Evolutionary conservation across 2,888 invertebrate species (phyloP).

Genomic region (Notocelia uddmanniana): DNA sequence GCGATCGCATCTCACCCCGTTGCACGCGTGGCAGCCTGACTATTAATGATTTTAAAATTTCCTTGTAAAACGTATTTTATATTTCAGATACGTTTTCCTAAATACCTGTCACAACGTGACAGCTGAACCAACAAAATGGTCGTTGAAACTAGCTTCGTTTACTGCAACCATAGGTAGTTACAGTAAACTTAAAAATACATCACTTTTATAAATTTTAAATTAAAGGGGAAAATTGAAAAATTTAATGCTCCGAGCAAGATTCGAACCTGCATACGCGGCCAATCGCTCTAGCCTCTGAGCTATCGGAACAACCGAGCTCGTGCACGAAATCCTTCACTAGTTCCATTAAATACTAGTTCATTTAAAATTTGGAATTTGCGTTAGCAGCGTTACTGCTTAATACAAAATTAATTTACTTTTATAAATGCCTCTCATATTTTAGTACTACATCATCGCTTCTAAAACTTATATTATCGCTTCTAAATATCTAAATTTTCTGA

Average conservation of each 20-base stretch:
- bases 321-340: no score
- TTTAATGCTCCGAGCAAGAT: no score
- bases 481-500: background rate
- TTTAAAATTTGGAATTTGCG: no score
- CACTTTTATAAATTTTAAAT: no score
- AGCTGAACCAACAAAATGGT: background rate
- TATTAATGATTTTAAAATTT: constrained; percentile 39
- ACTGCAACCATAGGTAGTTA: background rate
- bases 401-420: background rate
- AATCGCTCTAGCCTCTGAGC: no score
- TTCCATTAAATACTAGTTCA: no score
- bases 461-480: background rate
- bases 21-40: constrained; percentile 58
- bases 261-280: no score
- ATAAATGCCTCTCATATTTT: background rate
- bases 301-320: no score
- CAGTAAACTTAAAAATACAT: no score
- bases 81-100: constrained; percentile 10
- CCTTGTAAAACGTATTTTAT: constrained; percentile 16
- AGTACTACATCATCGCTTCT: no score
- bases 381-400: background rate
- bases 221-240: no score
- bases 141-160: background rate
- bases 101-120: constrained; percentile 15
- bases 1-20: constrained; percentile 67